phyloP scores from a whole-genome alignment of 2,113 vertebrate genomes.

The Gallinago media region DNA sequence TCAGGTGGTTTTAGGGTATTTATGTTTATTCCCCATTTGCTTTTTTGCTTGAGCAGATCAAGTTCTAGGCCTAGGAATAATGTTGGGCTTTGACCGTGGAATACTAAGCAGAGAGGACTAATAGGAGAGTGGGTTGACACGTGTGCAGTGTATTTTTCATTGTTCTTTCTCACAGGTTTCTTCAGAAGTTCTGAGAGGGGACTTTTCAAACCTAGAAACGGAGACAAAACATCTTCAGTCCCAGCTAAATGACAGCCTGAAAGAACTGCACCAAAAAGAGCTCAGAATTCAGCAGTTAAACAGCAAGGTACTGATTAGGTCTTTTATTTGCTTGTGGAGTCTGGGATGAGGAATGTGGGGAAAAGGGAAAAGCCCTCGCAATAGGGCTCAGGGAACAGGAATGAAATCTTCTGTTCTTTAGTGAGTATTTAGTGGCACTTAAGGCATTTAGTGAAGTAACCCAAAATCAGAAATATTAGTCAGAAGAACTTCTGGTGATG shows the following conservation, averaged over 20 bases:
- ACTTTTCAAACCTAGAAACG: slow-evolving; percentile 41
- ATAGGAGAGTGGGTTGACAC: background rate
- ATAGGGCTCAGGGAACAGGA: background rate
- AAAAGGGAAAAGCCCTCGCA: background rate
- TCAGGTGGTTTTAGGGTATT: background rate
- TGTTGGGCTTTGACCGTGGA: background rate
- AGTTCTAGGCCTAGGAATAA: background rate
- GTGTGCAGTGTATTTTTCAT: background rate
- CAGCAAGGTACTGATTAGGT: slow-evolving; percentile 70
- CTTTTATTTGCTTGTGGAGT: background rate
- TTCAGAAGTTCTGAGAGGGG: slow-evolving; percentile 18
- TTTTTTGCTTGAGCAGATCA: background rate
- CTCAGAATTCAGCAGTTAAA: slow-evolving; percentile 81
- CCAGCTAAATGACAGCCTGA: slow-evolving; percentile 77
- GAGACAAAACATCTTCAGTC: slow-evolving; percentile 72
- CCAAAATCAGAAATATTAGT: background rate
- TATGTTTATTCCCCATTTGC: background rate
- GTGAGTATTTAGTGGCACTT: background rate
- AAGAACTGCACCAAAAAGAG: slow-evolving; percentile 83
- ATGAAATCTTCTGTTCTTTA: background rate
- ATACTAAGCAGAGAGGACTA: background rate
- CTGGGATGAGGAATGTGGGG: background rate
- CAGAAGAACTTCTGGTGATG: background rate
- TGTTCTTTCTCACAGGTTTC: slow-evolving; percentile 64
- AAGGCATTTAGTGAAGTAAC: background rate